Evolutionary conservation across 2,113 vertebrate genomes (phyloP), one percentile per base, ranked within the genome.

Genomic region (Gymnarchus niloticus): DNA sequence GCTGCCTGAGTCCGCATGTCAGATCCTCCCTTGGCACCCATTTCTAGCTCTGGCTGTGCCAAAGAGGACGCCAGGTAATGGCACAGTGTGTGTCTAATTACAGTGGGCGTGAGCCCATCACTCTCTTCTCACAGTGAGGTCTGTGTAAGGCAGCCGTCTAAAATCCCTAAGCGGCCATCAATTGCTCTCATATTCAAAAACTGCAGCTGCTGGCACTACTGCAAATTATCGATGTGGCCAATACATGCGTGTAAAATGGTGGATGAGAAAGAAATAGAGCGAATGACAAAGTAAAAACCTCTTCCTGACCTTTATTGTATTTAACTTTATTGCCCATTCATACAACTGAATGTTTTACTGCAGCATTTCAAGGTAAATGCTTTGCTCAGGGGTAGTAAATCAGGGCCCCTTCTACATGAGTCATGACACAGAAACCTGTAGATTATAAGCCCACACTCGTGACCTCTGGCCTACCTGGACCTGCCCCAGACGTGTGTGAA

Each of bases 41-140:
- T 77, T 80, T 87, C 56, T 37, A 88, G 56, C 51, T 90, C 88
- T 89, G 87, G 88, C 94, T 95, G 92, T 95, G 96, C 95, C 94
- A 94, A 95, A 91, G 81, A 94, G 94, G 93, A 91, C 92, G 92
- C 88, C 90, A 88, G 91, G 91, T 92, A 88, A 91, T 92, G 91
- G 91, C 91, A 91, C 86, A n/a, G n/a, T 92, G 89, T 96, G 96
- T 95, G 95, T 96, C 96, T 96, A 96, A 97, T 97, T 96, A 97
- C 96, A 95, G 95, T 93, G 95, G 92, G 91, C 89, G 93, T 76
- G 93, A 94, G 90, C 92, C 93, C 91, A 97, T 97, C 96, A 90
- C 96, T 97, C 94, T 89, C 85, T 91, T 92, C 93, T 93, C 93
- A 92, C 93, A 93, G 93, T 93, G 92, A 87, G 93, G 95, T 96